Evolutionary conservation across 2,888 invertebrate species (phyloP).

Genomic region (Caenorhabditis doughertyi): DNA sequence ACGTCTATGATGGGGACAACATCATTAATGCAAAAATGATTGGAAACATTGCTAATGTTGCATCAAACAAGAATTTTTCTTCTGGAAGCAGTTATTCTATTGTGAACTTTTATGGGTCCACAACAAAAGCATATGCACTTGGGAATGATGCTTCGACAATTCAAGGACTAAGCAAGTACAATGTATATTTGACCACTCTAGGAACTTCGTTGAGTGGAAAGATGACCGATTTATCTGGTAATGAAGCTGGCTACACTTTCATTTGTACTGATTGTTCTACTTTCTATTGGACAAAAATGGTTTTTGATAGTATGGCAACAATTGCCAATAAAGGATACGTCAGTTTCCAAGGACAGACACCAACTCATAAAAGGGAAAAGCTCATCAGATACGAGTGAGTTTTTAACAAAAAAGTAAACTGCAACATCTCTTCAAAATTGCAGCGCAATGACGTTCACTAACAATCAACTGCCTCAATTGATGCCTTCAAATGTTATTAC

Average conservation of each 20-base stretch:
- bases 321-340: conserved; percentile 9
- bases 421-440: conserved; percentile 3
- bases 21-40: conserved; percentile 23
- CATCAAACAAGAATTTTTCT: not conserved
- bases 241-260: conserved; percentile 25
- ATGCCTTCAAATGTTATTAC: conserved; percentile 37
- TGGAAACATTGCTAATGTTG: conserved; percentile 18
- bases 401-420: not conserved
- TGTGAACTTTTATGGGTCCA: conserved; percentile 8
- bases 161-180: conserved; percentile 3
- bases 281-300: conserved; percentile 15
- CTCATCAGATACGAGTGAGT: conserved; percentile 41
- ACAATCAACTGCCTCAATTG: conserved; percentile 24
- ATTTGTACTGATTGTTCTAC: conserved; percentile 40
- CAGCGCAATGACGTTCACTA: conserved; percentile 16
- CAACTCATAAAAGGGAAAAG: conserved; percentile 38
- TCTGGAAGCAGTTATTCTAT: conserved; percentile 14
- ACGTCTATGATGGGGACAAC: conserved; percentile 39
- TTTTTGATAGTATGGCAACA: conserved; percentile 9
- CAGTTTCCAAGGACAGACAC: conserved; percentile 38
- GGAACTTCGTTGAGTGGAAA: not conserved
- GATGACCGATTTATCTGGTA: not conserved
- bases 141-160: conserved; percentile 44
- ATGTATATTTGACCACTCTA: not conserved
- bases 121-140: not conserved